Evolutionary conservation across 2,113 vertebrate genomes (phyloP), one percentile per base, ranked within the genome.

Genomic region (Microtus richardsoni): DNA sequence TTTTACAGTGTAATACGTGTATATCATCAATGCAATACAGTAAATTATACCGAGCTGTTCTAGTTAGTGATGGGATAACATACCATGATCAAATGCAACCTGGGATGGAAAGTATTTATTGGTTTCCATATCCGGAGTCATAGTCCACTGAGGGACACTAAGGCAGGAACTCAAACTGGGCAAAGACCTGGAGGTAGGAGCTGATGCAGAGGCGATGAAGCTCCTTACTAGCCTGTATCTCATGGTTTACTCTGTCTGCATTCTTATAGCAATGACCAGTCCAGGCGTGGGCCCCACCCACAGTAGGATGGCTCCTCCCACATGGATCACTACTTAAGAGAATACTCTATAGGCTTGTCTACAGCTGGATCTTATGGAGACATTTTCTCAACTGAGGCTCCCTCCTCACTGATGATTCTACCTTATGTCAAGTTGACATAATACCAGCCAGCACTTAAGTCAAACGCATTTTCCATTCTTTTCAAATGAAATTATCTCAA

Each of bases 401-500:
- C 36, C n/a, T 41, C 22, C 3, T 26, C 79, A 41, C 41, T 28
- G 79, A 3, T 60, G 54, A 39, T n/a, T 28, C 36, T 41, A 60
- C 12, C 22, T 28, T 83, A n/a, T 58, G n/a, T 39, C n/a, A 62
- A 60, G 54, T 83, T 60, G 79, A 41, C n/a, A 41, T 28, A 60
- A 60, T 22, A 83, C 24, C 17, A 28, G n/a, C n/a, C 74, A 41
- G n/a, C 24, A 62, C n/a, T 60, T 7, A 17, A 62, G 54, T n/a
- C 79, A 60, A 85, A 86, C 66, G 64, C 94, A 92, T 89, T 94
- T 96, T 58, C 49, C 66, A 90, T 66, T 80, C 30, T 73, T 91
- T 96, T 97, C 66, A 95, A 75, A 36, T 97, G n/a, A 88, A 73
- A 96, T 97, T 97, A 96, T 78, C 80, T 94, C 14, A 85, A 94